Conservation (phyloP, 1,140 invertebrate genomes). For the Triops cancriformis region DNA sequence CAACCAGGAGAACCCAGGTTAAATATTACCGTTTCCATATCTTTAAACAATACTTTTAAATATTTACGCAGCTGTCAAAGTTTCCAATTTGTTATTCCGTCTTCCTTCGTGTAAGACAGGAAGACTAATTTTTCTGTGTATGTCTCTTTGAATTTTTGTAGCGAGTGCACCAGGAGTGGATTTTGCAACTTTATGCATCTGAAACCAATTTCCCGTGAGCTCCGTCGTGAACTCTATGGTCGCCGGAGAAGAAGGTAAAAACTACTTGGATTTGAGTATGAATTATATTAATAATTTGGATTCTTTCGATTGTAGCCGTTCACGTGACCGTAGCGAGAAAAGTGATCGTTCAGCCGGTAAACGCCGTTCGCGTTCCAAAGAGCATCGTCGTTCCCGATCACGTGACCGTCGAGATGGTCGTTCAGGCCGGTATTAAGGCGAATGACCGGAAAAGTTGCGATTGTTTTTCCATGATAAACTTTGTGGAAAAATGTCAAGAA, state of each 20-base stretch:
- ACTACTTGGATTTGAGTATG: conserved; percentile 8
- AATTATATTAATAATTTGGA: conserved; percentile 11
- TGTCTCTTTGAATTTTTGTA: conserved; percentile 40
- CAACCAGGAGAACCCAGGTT: conserved; percentile 9
- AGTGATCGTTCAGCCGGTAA: neutral
- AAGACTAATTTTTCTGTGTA: conserved; percentile 24
- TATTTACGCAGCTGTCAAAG: neutral
- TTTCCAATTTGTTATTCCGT: neutral
- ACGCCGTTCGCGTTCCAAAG: conserved; percentile 24
- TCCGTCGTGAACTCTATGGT: conserved; percentile 70
- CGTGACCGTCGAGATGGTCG: conserved; percentile 29
- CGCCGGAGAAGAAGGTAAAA: conserved; percentile 38
- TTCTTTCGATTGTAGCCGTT: conserved; percentile 16
- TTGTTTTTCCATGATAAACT: neutral
- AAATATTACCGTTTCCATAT: conserved; percentile 5
- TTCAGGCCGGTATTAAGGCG: conserved; percentile 24
- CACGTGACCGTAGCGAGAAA: conserved; percentile 20
- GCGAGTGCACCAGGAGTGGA: conserved; percentile 91
- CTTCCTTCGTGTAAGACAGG: neutral
- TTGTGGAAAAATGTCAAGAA: neutral
- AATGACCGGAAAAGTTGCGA: conserved; percentile 18
- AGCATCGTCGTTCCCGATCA: conserved; percentile 32
- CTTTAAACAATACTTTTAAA: conserved; percentile 18
- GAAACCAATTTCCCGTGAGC: conserved; percentile 90
- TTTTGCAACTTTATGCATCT: conserved; percentile 99